Evolutionary conservation across 2,797 vertebrate species (phyloP).

Genomic region (Gouania willdenowi): DNA sequence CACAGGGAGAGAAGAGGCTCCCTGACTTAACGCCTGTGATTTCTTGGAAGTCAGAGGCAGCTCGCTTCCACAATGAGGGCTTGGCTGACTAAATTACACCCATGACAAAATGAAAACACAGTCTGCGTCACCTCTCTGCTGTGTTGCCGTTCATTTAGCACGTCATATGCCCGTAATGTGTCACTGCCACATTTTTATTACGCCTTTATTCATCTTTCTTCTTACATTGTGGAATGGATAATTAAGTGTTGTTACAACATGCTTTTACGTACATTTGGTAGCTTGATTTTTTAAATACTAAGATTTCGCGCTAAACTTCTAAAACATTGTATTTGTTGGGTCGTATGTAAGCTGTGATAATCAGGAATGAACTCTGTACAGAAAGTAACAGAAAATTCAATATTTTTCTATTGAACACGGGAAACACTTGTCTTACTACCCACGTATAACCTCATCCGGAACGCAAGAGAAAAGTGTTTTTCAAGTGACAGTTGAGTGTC

Average conservation of each 20-base stretch:
- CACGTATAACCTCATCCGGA: too few relatives aligned
- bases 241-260: slow-evolving; percentile 16
- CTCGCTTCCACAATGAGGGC: slow-evolving; percentile 30
- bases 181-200: slow-evolving; percentile 3
- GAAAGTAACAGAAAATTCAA: too few relatives aligned
- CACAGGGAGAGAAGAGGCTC: slow-evolving; percentile 44
- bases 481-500: neutral
- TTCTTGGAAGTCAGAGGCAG: slow-evolving; percentile 28
- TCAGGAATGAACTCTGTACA: too few relatives aligned
- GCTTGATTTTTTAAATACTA: slow-evolving; percentile 16
- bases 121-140: slow-evolving; percentile 41
- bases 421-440: too few relatives aligned
- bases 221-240: slow-evolving; percentile 1
- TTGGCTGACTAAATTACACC: slow-evolving; percentile 51
- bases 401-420: too few relatives aligned
- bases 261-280: slow-evolving; percentile 3
- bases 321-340: too few relatives aligned
- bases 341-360: too few relatives aligned
- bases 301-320: too few relatives aligned
- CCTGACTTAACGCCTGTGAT: slow-evolving; percentile 37
- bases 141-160: slow-evolving; percentile 35
- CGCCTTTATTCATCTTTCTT: slow-evolving; percentile 1
- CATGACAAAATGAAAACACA: slow-evolving; percentile 33
- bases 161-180: slow-evolving; percentile 21
- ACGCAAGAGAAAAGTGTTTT: too few relatives aligned